Conservation (phyloP, 2,888 invertebrate species). For the Caradrina kadenii region DNA sequence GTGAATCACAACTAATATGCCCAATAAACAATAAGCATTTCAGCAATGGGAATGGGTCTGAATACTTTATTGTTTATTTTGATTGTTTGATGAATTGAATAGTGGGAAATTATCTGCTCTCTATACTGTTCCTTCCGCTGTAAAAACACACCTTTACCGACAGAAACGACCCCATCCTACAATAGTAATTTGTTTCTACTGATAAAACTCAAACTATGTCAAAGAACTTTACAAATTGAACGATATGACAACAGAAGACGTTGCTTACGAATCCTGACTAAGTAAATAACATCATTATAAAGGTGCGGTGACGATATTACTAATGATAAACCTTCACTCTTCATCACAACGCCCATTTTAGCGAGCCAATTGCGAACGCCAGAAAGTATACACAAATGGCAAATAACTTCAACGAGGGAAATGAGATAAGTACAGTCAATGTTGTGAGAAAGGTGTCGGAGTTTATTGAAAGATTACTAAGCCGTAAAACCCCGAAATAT, state of each 20-base stretch:
- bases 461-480: conserved; percentile 54
- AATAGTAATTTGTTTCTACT: conserved; percentile 12
- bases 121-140: conserved; percentile 4
- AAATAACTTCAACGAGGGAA: conserved; percentile 11
- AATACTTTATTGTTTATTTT: conserved; percentile 35
- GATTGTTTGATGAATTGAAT: conserved; percentile 3
- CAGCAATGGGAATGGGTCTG: conserved; percentile 33
- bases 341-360: conserved; percentile 85
- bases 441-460: conserved; percentile 31
- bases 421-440: conserved; percentile 24
- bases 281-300: conserved; percentile 61
- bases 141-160: conserved; percentile 16
- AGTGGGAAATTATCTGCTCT: conserved; percentile 4
- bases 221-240: conserved; percentile 19
- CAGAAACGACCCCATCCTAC: conserved; percentile 8
- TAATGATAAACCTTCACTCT: conserved; percentile 79
- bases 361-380: conserved; percentile 49
- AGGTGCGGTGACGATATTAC: conserved; percentile 75
- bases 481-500: conserved; percentile 75
- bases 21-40: conserved; percentile 1
- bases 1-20: conserved; percentile 21
- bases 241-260: conserved; percentile 37
- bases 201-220: conserved; percentile 11
- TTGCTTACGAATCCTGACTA: conserved; percentile 49
- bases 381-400: conserved; percentile 22